Conservation (phyloP, 2,113 vertebrate genomes). For the Hiodon alosoides region DNA sequence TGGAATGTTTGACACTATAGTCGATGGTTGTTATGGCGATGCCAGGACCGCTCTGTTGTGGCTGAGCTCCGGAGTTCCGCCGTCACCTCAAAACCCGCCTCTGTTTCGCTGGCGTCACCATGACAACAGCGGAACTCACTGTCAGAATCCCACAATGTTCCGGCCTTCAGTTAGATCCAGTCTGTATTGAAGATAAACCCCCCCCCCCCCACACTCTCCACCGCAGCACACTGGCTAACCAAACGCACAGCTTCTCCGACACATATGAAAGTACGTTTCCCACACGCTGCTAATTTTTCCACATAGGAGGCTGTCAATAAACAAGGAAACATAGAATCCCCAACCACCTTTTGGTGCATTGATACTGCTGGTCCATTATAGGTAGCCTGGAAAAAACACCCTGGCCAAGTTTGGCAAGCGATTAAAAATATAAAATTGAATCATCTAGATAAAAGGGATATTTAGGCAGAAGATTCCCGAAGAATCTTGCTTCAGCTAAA, state of each 20-base stretch:
- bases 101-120: conserved; percentile 39
- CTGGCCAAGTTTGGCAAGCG: neutral
- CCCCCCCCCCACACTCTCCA: conserved; percentile 1
- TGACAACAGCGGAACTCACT: conserved; percentile 40
- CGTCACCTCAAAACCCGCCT: conserved; percentile 26
- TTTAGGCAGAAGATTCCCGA: conserved; percentile 4
- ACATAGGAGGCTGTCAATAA: neutral
- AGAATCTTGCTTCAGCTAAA: conserved; percentile 16
- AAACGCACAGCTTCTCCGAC: neutral
- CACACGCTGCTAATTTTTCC: neutral
- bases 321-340: neutral
- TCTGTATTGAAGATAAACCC: conserved; percentile 21
- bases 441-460: conserved; percentile 2
- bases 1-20: conserved; percentile 29
- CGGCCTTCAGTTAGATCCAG: conserved; percentile 27
- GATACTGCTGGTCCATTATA: neutral
- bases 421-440: neutral
- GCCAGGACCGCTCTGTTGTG: conserved; percentile 27
- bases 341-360: neutral
- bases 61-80: conserved; percentile 26
- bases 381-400: neutral
- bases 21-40: conserved; percentile 42
- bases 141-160: conserved; percentile 34
- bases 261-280: neutral
- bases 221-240: conserved; percentile 10